Evolutionary conservation across 2,797 vertebrate genomes (phyloP).

Genomic region (Tangara arthus): DNA sequence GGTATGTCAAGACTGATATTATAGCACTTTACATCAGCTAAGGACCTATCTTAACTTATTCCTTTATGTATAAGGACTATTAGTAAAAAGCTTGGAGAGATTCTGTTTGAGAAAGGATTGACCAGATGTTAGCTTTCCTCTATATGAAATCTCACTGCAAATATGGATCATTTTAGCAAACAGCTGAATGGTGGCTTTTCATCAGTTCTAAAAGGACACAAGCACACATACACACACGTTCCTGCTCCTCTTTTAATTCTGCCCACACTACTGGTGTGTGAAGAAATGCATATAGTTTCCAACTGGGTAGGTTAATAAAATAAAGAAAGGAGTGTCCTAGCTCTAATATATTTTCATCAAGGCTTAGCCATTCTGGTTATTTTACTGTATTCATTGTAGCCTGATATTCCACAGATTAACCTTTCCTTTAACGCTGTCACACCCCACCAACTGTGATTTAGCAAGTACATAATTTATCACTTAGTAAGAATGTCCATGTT

Average conservation of each 20-base stretch:
- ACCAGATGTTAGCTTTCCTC: neutral
- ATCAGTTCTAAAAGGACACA: neutral
- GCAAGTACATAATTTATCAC: slow-evolving; percentile 41
- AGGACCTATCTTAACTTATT: neutral
- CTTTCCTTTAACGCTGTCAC: slow-evolving; percentile 29
- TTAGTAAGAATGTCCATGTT: slow-evolving; percentile 16
- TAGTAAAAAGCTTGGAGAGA: neutral
- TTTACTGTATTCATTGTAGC: slow-evolving; percentile 2
- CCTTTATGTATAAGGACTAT: neutral
- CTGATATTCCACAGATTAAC: slow-evolving; percentile 22
- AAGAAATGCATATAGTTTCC: neutral
- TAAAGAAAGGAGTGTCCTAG: neutral
- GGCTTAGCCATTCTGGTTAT: neutral
- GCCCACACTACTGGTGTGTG: neutral
- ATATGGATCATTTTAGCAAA: neutral
- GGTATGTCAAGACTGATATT: neutral
- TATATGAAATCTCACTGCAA: neutral
- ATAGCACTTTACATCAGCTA: neutral
- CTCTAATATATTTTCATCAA: neutral
- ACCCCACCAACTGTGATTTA: slow-evolving; percentile 56
- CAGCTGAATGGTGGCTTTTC: neutral
- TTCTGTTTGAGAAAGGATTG: neutral
- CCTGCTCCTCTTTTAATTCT: neutral
- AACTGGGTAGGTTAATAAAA: neutral
- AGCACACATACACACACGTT: neutral